phyloP scores from a whole-genome alignment of 1,140 invertebrate genomes.

The Reticulitermes speratus region DNA sequence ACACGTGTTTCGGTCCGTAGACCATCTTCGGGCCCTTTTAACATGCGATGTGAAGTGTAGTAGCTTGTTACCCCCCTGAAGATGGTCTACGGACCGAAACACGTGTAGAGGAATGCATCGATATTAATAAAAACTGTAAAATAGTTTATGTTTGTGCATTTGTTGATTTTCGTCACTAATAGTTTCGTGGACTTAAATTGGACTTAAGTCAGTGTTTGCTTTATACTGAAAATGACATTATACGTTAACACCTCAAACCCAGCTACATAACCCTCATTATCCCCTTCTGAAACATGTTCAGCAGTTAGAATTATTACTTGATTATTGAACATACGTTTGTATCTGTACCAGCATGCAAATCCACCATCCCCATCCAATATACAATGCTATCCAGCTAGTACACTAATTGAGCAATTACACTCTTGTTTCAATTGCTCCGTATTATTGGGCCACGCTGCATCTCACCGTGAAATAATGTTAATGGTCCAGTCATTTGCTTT shows the following conservation, averaged over 20 bases:
- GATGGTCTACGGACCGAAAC: too few species aligned
- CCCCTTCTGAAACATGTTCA: neutral
- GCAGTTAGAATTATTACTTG: neutral
- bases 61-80: too few species aligned
- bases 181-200: neutral
- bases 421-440: neutral
- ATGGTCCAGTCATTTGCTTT: neutral
- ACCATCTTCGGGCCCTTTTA: too few species aligned
- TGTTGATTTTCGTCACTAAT: too few species aligned
- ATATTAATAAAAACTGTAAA: too few species aligned
- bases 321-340: conserved; percentile 5
- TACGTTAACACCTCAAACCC: conserved; percentile 3
- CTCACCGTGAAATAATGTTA: conserved; percentile 18
- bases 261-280: neutral
- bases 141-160: too few species aligned
- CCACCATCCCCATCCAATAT: too few species aligned
- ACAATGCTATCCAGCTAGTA: neutral
- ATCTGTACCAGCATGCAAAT: neutral
- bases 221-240: neutral
- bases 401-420: conserved; percentile 19
- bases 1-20: too few species aligned
- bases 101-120: too few species aligned
- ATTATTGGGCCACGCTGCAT: neutral
- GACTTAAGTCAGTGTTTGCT: neutral
- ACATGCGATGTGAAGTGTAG: too few species aligned